These are phyloP conservation scores for Andricus quercusramuli DNA, from an alignment of 2,888 invertebrate species.

Conservation along the genomic window DNA sequence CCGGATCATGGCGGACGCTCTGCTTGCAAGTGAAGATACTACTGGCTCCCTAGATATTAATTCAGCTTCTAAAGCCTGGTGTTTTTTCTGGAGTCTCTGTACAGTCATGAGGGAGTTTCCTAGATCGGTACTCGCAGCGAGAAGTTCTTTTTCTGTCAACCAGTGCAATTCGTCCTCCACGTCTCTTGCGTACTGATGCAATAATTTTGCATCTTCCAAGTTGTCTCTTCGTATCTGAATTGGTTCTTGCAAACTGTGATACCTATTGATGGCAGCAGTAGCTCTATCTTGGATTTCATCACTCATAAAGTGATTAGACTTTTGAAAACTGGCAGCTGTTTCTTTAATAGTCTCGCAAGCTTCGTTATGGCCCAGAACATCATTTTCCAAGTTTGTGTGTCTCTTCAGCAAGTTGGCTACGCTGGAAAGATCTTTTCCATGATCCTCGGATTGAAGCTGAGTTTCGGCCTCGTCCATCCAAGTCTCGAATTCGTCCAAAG, in stretches of 20 bases:
- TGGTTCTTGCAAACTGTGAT: conserved; percentile 91
- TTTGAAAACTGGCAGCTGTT: conserved; percentile 88
- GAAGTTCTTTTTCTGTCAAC: conserved; percentile 88
- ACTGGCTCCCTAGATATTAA: conserved; percentile 92
- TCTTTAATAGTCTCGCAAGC: conserved; percentile 89
- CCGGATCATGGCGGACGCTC: conserved; percentile 89
- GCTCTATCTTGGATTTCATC: conserved; percentile 91
- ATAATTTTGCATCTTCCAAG: conserved; percentile 91
- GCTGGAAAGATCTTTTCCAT: conserved; percentile 93
- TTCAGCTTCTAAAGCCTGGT: conserved; percentile 94
- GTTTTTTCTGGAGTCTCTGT: conserved; percentile 95
- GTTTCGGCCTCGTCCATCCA: conserved; percentile 96
- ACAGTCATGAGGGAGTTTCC: conserved; percentile 86
- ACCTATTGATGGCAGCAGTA: conserved; percentile 84
- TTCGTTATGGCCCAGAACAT: conserved; percentile 91
- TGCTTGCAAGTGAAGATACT: conserved; percentile 85
- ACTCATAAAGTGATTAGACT: conserved; percentile 92
- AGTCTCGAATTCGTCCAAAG: conserved; percentile 93
- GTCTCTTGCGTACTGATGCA: conserved; percentile 95
- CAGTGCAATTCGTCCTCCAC: conserved; percentile 96
- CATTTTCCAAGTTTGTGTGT: conserved; percentile 91
- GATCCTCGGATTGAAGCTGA: conserved; percentile 87
- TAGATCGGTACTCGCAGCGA: conserved; percentile 86
- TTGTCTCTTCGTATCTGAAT: conserved; percentile 95
- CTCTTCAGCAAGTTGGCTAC: conserved; percentile 91